Conservation (phyloP, 2,797 vertebrate genomes). For the Orientallactaga sibirica region DNA sequence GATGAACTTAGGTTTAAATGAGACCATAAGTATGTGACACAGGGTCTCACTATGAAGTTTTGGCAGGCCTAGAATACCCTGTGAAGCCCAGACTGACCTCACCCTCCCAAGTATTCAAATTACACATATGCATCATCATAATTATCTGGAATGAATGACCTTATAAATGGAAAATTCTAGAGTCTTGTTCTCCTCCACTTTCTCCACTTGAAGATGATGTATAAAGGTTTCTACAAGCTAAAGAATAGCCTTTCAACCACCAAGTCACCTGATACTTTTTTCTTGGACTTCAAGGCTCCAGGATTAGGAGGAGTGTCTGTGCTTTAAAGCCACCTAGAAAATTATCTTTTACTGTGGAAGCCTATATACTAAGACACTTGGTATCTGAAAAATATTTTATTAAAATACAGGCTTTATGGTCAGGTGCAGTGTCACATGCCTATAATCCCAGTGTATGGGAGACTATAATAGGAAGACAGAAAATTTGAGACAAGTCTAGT, state of each 20-base stretch:
- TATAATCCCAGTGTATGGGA: not conserved
- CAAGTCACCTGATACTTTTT: not conserved
- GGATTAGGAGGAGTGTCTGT: not conserved
- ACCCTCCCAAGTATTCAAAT: not conserved
- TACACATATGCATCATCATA: not conserved
- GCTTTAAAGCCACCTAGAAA: not conserved
- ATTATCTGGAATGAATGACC: not conserved
- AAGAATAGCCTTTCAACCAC: not conserved
- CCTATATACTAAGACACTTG: not conserved
- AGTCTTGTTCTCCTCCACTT: too few species aligned
- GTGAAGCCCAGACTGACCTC: not conserved
- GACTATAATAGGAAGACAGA: not conserved
- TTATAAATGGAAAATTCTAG: not conserved
- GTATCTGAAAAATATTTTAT: slow-evolving; percentile 2
- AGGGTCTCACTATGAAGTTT: not conserved
- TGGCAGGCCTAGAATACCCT: not conserved
- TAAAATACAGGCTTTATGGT: not conserved
- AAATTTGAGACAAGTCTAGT: not conserved
- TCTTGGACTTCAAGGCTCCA: not conserved
- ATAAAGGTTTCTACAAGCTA: not conserved
- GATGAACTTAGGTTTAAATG: not conserved
- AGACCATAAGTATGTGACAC: not conserved
- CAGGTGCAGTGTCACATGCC: too few species aligned
- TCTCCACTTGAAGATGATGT: not conserved
- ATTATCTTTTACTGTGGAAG: not conserved